Conservation (phyloP, 2,113 vertebrate genomes). For the Ovibos moschatus region DNA sequence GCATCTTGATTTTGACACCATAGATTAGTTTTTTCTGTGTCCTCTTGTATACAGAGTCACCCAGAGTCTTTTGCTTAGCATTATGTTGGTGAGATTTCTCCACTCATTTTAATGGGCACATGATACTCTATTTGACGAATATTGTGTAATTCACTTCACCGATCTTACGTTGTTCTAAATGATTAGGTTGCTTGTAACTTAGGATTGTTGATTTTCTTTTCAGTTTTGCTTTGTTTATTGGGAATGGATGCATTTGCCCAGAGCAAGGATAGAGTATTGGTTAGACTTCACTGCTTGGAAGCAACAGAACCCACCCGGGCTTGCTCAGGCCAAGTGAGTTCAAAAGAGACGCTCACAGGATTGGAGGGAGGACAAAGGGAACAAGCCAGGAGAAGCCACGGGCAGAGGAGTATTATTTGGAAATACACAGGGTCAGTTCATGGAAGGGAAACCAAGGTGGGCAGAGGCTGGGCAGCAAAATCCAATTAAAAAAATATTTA, state of each 20-base stretch:
- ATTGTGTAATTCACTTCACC: not conserved
- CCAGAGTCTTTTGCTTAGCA: not conserved
- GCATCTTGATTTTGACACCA: not conserved
- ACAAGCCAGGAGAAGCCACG: fast-evolving
- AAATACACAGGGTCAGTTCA: not conserved
- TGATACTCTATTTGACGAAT: not conserved
- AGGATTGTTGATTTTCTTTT: not conserved
- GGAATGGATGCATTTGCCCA: not conserved
- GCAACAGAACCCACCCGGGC: not conserved
- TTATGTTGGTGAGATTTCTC: not conserved
- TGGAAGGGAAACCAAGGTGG: not conserved
- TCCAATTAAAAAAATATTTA: not conserved
- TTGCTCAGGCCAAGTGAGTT: not conserved
- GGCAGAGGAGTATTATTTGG: not conserved
- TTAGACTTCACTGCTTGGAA: not conserved
- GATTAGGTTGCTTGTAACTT: not conserved
- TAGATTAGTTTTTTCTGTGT: not conserved
- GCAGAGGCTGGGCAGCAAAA: not conserved
- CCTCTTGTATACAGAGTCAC: not conserved
- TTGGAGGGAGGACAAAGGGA: not conserved
- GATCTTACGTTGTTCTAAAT: not conserved
- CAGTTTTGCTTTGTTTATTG: not conserved
- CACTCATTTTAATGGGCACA: not conserved
- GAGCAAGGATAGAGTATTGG: not conserved
- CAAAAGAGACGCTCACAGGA: not conserved